Evolutionary conservation across 2,797 vertebrate genomes (phyloP), one percentile per base, ranked within the genome.

Genomic region (Coregonus ussuriensis): DNA sequence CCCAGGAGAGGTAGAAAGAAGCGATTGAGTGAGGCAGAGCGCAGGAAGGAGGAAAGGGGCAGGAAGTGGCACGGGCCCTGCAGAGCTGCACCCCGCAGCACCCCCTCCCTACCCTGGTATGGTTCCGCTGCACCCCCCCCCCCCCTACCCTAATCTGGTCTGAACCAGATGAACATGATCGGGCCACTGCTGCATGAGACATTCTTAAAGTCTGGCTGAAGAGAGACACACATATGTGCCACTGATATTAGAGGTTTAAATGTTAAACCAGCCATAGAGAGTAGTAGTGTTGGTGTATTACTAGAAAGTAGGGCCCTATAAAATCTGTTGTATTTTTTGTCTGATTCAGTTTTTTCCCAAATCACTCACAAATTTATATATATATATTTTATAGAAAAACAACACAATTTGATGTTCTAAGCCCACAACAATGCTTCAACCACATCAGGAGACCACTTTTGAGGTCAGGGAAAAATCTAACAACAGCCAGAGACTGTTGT

Each of bases 1-100:
- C 41, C 3, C 41, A 52, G 54, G 54, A 18, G 6, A 18, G 18
- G 31, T 54, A 62, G 31, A 74, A 74, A 59, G 52, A 74, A 35
- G 18, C 4, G 53, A 21, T 35, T 21, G 29, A 63, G 54, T 72
- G n/a, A 37, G 68, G 13, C 59, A 72, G 71, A 78, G 74, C 29
- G 33, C 21, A 33, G 71, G 16, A 35, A 71, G 53, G 35, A 62
- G 1, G 31, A 52, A 37, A 72, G 71, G 54, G 59, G 54, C 13
- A 73, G 67, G 52, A 79, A 59, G 47, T 77, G 76, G 47, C 56
- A 65, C 54, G 9, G 47, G 53, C 9, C 71, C 52, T 56, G 71
- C 31, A 33, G 53, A 72, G 53, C 29, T 33, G 47, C 51, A 52
- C 29, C 35, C 25, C 4, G 4, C 53, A 4, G 15, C 16, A 16